Evolutionary conservation across 2,888 invertebrate species (phyloP).

Genomic region (Ichneumon xanthorius): DNA sequence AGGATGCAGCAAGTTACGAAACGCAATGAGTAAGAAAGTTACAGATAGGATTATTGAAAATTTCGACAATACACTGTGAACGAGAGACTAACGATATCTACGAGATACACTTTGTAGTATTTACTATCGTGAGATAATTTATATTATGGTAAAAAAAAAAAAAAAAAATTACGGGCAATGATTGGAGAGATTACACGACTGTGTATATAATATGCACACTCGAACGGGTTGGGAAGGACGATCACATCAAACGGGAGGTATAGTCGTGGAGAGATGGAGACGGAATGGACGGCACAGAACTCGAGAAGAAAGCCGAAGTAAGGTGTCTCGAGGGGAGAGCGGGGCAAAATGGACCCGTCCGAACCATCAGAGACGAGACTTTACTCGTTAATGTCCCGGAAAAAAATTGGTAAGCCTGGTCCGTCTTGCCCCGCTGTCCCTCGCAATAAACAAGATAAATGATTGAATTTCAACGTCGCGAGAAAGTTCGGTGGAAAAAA

Average conservation of each 20-base stretch:
- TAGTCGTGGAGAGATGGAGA: slow-evolving; percentile 13
- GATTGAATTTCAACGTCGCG: not conserved
- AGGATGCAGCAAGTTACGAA: slow-evolving; percentile 45
- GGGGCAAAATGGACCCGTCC: too few species aligned
- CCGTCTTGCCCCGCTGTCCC: not conserved
- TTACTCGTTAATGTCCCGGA: too few species aligned
- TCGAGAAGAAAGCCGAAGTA: not conserved
- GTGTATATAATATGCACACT: slow-evolving; percentile 46
- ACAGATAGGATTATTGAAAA: slow-evolving; percentile 52
- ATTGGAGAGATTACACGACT: slow-evolving; percentile 34
- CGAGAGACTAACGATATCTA: slow-evolving; percentile 42
- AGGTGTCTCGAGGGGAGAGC: too few species aligned
- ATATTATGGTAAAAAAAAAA: not conserved
- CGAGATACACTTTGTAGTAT: slow-evolving; percentile 28
- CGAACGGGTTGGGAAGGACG: slow-evolving; percentile 38
- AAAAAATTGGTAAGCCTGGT: too few species aligned
- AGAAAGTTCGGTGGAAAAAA: not conserved
- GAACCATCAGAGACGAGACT: too few species aligned
- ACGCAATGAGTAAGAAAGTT: slow-evolving; percentile 49
- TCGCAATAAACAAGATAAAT: not conserved
- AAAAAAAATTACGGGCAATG: slow-evolving; percentile 32
- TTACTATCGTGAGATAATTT: slow-evolving; percentile 29
- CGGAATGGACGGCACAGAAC: not conserved
- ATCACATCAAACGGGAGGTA: slow-evolving; percentile 47
- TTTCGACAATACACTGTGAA: slow-evolving; percentile 61